These are phyloP conservation scores for Drosophila testacea DNA, from an alignment of 2,888 invertebrate genomes.

Conservation along the genomic window DNA sequence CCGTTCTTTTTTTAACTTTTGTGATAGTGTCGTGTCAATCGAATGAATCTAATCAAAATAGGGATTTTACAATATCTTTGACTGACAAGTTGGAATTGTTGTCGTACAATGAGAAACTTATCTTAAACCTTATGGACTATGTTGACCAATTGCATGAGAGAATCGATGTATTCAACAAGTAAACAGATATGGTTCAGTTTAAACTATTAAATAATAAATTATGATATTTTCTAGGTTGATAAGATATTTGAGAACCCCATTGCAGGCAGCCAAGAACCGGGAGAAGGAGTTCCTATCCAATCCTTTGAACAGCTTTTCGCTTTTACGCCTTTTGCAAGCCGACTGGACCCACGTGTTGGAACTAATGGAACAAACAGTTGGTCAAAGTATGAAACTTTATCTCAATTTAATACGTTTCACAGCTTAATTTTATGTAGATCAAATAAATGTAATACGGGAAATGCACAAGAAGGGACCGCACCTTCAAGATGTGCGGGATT, in stretches of 20 bases:
- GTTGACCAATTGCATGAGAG: slow-evolving; percentile 12
- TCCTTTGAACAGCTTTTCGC: slow-evolving; percentile 52
- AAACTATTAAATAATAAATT: too few relatives aligned
- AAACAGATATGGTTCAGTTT: too few relatives aligned
- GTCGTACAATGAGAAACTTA: slow-evolving; percentile 21
- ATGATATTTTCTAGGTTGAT: too few relatives aligned
- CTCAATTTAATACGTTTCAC: background rate
- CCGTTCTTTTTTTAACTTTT: background rate
- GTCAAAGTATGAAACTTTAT: slow-evolving; percentile 26
- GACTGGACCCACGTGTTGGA: slow-evolving; percentile 44
- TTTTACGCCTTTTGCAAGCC: slow-evolving; percentile 47
- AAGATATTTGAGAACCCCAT: slow-evolving; percentile 9
- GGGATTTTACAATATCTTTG: background rate
- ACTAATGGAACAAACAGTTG: slow-evolving; percentile 29
- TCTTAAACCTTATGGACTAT: slow-evolving; percentile 34
- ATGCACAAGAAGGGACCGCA: slow-evolving; percentile 17
- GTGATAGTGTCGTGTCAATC: background rate
- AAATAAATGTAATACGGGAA: slow-evolving; percentile 30
- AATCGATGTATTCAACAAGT: too few relatives aligned
- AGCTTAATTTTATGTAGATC: slow-evolving; percentile 17
- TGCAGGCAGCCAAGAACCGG: slow-evolving; percentile 6
- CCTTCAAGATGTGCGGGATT: slow-evolving; percentile 16
- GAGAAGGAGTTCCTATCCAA: slow-evolving; percentile 51
- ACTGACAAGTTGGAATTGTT: slow-evolving; percentile 26
- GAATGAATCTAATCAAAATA: background rate